Base-by-base conservation (phyloP, 2,888 invertebrate species). In the Pristionchus exspectatus region DNA sequence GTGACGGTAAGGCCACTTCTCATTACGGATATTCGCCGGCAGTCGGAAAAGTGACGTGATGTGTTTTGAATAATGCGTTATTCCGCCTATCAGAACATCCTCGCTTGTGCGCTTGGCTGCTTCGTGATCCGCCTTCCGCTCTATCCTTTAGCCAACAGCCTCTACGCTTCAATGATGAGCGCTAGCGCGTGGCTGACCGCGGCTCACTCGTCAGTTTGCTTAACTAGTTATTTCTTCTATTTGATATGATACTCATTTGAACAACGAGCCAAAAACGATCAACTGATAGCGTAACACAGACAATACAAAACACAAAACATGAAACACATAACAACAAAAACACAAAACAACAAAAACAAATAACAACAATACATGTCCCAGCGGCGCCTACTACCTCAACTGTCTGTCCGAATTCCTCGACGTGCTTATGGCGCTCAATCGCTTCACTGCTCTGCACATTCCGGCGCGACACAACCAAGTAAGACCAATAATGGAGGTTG, bases 341-440 rank as follows among this genome's bases (percentile, higher is more conserved):
- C 7, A 18, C 24, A 63, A 63, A 63, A 16, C 63, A 5, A 24
- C 72, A 30, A 12, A 72, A 18, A 7, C 30, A 72, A 27, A 56
- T 56, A 12, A 72, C 18, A 9, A 5, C 5, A 72, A 30, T 38
- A 33, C 7, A 21, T 24, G 33, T 18, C 30, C 14, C 72, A 72
- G 72, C 30, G 72, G 33, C 14, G 38, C 72, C 30, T 72, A 72
- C 72, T 72, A 72, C 72, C 33, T 72, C 72, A 72, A 72, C 38
- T 72, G 72, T 33, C 38, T 72, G 16, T 72, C 72, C 72, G 72
- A 72, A 14, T 72, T 72, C 21, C 30, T 72, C 10, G 72, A 33
- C 21, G 33, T 72, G 33, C 9, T 72, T 16, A 16, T 33, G 72
- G 72, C 72, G 1, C 33, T 12, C 38, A 72, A 38, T 24, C 72